phyloP scores from a whole-genome alignment of 53 echinoderm and acorn worm genomes.

The Zoroaster sp. region DNA sequence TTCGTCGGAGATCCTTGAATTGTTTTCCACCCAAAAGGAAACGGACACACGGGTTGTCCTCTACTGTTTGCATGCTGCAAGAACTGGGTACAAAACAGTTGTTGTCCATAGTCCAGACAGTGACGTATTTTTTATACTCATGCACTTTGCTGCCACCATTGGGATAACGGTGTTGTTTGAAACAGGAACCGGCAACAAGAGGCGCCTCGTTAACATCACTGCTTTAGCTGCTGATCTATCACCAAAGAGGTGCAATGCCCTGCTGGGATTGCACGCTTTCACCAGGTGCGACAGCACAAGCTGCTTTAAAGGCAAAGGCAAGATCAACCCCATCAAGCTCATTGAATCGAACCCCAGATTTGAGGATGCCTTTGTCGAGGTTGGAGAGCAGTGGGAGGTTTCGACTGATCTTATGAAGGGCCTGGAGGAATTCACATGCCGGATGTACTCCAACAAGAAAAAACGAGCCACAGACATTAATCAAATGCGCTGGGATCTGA shows the following conservation, averaged over 20 bases:
- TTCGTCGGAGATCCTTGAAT: background rate
- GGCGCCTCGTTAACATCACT: background rate
- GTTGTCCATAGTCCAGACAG: background rate
- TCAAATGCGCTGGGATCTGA: background rate
- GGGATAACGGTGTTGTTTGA: background rate
- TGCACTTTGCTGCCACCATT: background rate
- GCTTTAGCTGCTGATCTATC: constrained; percentile 17
- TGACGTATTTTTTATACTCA: constrained; percentile 29
- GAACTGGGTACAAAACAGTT: background rate
- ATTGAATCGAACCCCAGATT: constrained; percentile 15
- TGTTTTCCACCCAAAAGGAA: constrained; percentile 22
- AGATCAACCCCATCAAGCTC: constrained; percentile 37
- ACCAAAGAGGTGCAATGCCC: constrained; percentile 23
- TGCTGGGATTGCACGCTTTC: constrained; percentile 48
- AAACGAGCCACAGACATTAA: background rate
- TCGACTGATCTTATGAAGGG: background rate
- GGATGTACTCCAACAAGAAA: background rate
- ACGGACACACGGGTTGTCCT: constrained; percentile 39
- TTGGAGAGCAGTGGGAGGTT: background rate
- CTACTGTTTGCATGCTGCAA: constrained; percentile 7
- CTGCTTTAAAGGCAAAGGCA: constrained; percentile 45
- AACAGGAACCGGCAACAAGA: background rate
- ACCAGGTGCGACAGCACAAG: constrained; percentile 56
- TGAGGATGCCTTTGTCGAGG: background rate
- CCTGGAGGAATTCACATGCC: background rate